Base-by-base conservation (phyloP, 2,797 vertebrate genomes). In the Chloroceryle inda region DNA sequence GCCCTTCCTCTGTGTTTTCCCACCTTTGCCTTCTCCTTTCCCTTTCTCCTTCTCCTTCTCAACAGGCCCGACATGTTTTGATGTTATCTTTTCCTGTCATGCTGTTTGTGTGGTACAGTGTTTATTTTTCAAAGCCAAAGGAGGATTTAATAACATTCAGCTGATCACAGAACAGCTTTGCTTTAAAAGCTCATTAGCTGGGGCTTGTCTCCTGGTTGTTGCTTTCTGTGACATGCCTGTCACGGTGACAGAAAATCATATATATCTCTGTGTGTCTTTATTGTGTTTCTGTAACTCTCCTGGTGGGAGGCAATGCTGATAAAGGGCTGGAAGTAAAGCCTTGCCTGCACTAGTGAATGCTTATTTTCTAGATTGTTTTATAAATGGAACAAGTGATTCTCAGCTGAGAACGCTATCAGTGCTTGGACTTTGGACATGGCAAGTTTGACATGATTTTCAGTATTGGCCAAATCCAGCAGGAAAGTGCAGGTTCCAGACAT, bases 121-220 rank as follows among this genome's bases (percentile, higher is more conserved):
- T 93, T 94, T 73, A 77, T 72, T 95, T 94, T 85, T 89, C 87
- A 89, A 85, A 89, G 75, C 38, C 27, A 24, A 68, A 88, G 75
- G 64, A 88, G 45, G 49, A 58, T 85, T 89, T 94, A 85, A 69
- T 62, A 88, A 91, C 66, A 52, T 78, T 47, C 50, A 84, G 62
- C 73, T 78, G 86, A 95, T 91, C 74, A 81, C 53, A 93, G 89
- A 63, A 77, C 63, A 91, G 69, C 74, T 95, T 95, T 94, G 74
- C 77, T 96, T 91, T 89, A 68, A 81, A 69, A 85, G 67, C 89
- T 91, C 61, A n/a, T 95, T 95, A 89, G 89, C 81, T 56, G 22
- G 66, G 53, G 29, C 73, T 83, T 96, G 82, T 89, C 72, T 95
- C 69, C 35, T 86, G 31, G 10, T 33, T 67, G 75, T 71, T 61